Evolutionary conservation across 2,113 vertebrate species (phyloP), one percentile per base, ranked within the genome.

Genomic region (Percopsis transmontana): DNA sequence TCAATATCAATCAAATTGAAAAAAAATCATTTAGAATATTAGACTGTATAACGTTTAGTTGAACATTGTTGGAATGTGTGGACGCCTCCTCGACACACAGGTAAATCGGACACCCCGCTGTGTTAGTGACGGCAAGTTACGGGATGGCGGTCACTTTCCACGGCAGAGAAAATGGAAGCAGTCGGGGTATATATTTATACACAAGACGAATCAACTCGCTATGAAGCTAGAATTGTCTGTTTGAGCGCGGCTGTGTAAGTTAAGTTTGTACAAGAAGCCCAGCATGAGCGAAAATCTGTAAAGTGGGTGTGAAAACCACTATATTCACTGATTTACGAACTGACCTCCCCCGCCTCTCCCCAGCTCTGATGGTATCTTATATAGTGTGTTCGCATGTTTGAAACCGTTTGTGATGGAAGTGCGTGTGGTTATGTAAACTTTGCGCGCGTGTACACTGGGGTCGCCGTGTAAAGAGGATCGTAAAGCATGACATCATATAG

Each of bases 271-370:
- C 21, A 77, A 19, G 24, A 66, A 70, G 68, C 77, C 0, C 85
- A 88, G 83, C 83, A 69, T 77, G 86, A 80, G 78, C 72, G 77
- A 81, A 89, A 89, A 68, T 87, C 81, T 85, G 79, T 86, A 86
- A 86, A 88, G 82, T 87, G 85, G 80, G 82, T 88, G 88, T 88
- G 84, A 89, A 90, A 87, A 88, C 84, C 84, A 78, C 72, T 58
- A 85, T 82, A 80, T 86, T 83, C 65, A 24, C 65, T 83, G 83
- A 89, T 86, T 85, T 84, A 68, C 20, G 40, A 8, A 61, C 68
- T 75, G 87, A 88, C 88, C 82, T 85, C 58, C 38, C 61, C 41
- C 76, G 83, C 65, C 69, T 72, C 65, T 79, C 7, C 38, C 14
- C 16, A 51, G 33, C 77, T 74, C 45, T 23, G 52, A 63, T 66